Evolutionary conservation across 2,113 vertebrate species (phyloP), one percentile per base, ranked within the genome.

Genomic region (Polypterus senegalus): DNA sequence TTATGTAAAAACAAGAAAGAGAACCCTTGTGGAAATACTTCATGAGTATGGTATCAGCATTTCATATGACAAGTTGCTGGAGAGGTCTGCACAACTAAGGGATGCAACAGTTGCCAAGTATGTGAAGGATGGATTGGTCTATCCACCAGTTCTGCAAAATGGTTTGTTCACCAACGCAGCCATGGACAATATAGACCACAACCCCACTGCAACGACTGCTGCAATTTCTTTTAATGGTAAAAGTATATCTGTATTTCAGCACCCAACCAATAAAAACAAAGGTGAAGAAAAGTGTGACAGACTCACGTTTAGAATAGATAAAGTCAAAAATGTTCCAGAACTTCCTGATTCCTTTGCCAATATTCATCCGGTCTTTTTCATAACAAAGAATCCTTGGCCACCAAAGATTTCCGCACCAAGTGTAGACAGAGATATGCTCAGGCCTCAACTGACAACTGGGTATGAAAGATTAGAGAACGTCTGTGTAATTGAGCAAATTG

Each of bases 101-200:
- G 63, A 63, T 11, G 59, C 63, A 66, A 9, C 9, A 45, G 51
- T 57, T 6, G 54, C 53, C 10, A 63, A 54, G 46, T 63, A 66
- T 54, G 52, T 64, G 48, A 60, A 8, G 47, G 54, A 62, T 61
- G 61, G 53, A 52, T 8, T 66, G 11, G 51, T 61, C 49, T 66
- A 60, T 56, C 61, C 52, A 66, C 52, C 60, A 48, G 60, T 55
- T 57, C 56, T 66, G 52, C 27, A 53, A 48, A 66, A 54, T 49
- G 52, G 46, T 48, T 62, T 66, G 27, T 66, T 66, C 60, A 66
- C 65, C 43, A 45, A 61, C 53, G 44, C 65, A 8, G 61, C 65
- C 52, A 66, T 66, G 61, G 60, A 61, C 60, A 65, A 62, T 44
- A 65, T 63, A 62, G 64, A 65, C 44, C 64, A 65, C 49, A 65